Conservation (phyloP, 2,113 vertebrate genomes). For the Puntigrus tetrazona region DNA sequence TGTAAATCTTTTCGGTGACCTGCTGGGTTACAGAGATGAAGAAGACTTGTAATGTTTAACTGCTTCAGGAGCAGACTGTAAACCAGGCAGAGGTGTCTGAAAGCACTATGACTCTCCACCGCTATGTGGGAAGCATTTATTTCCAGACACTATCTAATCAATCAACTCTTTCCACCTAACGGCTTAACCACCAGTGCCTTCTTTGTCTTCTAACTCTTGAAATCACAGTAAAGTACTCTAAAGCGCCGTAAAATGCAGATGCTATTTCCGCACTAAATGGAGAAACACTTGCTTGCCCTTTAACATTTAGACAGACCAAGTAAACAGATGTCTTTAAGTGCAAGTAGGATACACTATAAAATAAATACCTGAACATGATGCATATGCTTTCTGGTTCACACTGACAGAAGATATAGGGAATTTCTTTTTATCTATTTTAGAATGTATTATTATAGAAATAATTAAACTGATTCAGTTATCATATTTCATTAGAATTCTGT, state of each 20-base stretch:
- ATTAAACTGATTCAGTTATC: neutral
- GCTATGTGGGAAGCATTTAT: slow-evolving; percentile 67
- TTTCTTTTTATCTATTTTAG: neutral
- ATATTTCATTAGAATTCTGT: neutral
- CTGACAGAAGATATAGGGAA: neutral
- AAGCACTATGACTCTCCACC: slow-evolving; percentile 62
- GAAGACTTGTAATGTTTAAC: neutral
- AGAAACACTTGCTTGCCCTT: neutral
- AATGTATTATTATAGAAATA: neutral
- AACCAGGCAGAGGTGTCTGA: slow-evolving; percentile 1
- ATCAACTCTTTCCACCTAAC: slow-evolving; percentile 64
- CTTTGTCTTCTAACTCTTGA: slow-evolving; percentile 65
- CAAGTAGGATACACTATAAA: neutral
- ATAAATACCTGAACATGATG: neutral
- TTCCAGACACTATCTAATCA: slow-evolving; percentile 64
- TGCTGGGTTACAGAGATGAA: slow-evolving; percentile 7
- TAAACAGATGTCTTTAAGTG: neutral
- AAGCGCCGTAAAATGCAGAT: neutral
- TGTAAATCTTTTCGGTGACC: neutral
- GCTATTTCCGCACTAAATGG: neutral
- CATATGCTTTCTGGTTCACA: neutral
- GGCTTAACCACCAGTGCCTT: slow-evolving; percentile 64
- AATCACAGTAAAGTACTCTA: slow-evolving; percentile 10
- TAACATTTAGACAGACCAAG: neutral
- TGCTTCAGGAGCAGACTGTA: neutral